A percentile compares a stretch with the other conserved stretches of the same genome.
Conservation (phyloP, 1,140 invertebrate species). For the Diuraphis noxia region DNA sequence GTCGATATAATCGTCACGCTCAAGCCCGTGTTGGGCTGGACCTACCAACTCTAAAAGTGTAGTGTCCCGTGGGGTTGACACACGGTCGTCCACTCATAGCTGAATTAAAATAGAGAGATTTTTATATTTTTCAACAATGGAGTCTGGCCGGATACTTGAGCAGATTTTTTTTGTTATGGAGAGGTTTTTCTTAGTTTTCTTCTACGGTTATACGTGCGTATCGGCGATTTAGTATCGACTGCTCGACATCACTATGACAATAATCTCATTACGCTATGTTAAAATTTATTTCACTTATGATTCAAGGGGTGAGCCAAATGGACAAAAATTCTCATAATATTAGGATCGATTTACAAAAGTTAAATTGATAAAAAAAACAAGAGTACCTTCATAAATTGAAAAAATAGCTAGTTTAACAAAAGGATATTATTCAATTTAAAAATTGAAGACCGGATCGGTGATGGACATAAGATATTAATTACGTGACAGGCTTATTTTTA, state of each 20-base stretch:
- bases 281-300: not conserved
- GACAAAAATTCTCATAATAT: not conserved
- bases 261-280: not conserved
- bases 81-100: not conserved
- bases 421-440: no score
- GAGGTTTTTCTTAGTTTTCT: not conserved
- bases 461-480: no score
- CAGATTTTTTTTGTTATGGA: not conserved
- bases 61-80: not conserved
- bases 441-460: no score
- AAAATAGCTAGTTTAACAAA: no score
- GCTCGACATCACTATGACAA: not conserved
- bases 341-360: not conserved
- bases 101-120: not conserved
- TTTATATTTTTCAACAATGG: not conserved
- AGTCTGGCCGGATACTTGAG: no score
- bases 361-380: not conserved
- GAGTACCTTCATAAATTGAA: no score
- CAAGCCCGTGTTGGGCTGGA: not conserved
- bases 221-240: not conserved
- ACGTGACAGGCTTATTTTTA: no score
- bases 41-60: no score
- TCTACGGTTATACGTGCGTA: not conserved
- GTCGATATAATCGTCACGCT: not conserved
- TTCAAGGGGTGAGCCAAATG: not conserved